These are phyloP conservation scores for Saccostrea echinata DNA, from an alignment of 1,140 invertebrate species.

Conservation along the genomic window DNA sequence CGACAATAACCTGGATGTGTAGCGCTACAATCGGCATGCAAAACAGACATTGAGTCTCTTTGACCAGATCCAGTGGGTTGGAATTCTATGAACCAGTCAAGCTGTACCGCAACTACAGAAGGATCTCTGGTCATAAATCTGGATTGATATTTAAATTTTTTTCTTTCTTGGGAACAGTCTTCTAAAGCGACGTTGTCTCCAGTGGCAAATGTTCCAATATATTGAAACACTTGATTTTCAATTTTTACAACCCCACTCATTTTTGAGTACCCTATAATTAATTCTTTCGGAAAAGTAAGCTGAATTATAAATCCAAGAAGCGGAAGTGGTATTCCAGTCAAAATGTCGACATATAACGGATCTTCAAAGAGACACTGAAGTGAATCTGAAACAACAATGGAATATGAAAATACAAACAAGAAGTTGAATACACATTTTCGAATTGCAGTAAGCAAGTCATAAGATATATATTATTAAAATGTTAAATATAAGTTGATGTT, in stretches of 20 bases:
- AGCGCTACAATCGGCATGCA: neutral
- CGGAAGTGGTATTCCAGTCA: neutral
- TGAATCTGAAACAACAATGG: neutral
- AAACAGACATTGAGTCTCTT: neutral
- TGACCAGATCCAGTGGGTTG: neutral
- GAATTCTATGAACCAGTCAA: neutral
- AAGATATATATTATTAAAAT: too few species aligned
- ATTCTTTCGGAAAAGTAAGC: neutral
- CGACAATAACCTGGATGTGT: neutral
- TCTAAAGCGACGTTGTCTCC: neutral
- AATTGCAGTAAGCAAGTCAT: too few species aligned
- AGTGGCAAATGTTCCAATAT: neutral
- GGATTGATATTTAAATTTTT: neutral
- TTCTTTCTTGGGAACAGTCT: neutral
- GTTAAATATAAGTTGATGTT: too few species aligned
- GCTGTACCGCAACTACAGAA: neutral
- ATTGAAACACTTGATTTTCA: neutral
- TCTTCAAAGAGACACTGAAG: neutral
- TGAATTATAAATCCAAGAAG: neutral
- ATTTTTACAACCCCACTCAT: neutral
- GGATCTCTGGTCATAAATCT: neutral
- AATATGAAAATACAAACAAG: neutral
- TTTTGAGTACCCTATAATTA: neutral
- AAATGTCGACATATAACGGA: neutral
- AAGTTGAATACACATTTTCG: too few species aligned